Conservation (phyloP, 2,797 vertebrate species). For the Macropus fuliginosus region DNA sequence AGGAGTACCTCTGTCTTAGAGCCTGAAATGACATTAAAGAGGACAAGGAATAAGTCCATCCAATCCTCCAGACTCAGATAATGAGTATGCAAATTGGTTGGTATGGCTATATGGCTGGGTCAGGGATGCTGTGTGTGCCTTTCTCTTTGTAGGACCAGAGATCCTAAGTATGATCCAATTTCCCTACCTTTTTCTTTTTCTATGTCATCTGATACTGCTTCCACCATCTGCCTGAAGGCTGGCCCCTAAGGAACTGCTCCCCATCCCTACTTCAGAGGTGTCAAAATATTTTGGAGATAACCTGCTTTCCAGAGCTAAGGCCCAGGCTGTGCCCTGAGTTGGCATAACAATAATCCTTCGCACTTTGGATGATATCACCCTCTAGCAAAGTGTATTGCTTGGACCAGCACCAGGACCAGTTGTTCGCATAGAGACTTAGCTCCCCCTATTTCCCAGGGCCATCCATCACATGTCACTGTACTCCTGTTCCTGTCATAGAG, state of each 20-base stretch:
- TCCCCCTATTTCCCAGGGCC: too few relatives aligned
- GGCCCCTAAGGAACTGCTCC: background rate
- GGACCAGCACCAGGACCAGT: too few relatives aligned
- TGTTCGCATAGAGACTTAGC: too few relatives aligned
- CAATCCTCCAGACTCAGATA: background rate
- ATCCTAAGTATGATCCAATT: background rate
- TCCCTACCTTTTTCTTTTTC: background rate
- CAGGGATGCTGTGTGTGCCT: background rate
- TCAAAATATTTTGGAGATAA: too few relatives aligned
- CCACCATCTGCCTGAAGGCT: background rate
- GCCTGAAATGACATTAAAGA: background rate
- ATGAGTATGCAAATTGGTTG: background rate
- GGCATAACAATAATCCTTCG: too few relatives aligned
- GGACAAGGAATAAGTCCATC: background rate
- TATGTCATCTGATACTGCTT: background rate
- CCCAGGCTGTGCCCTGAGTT: too few relatives aligned
- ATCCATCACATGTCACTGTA: too few relatives aligned
- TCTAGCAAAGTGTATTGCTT: too few relatives aligned
- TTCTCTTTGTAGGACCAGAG: background rate
- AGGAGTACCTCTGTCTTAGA: background rate
- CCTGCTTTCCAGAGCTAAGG: too few relatives aligned
- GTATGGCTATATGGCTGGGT: background rate
- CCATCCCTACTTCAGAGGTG: background rate
- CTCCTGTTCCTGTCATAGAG: too few relatives aligned
- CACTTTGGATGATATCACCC: too few relatives aligned